Evolutionary conservation across 2,797 vertebrate species (phyloP).

Genomic region (Nasua narica): DNA sequence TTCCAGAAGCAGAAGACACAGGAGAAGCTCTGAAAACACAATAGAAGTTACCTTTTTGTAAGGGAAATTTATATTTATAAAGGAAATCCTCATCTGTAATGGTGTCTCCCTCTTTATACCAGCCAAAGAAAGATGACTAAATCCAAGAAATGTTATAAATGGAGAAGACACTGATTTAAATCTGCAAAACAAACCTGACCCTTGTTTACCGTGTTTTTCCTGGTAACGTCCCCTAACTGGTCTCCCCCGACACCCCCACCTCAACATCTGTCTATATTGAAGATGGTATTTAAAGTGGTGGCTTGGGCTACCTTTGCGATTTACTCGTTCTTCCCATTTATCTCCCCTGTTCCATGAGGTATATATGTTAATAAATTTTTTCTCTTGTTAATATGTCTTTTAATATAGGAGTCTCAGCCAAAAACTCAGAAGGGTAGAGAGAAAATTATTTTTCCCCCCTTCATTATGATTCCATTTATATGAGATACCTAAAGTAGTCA

Average conservation of each 20-base stretch:
- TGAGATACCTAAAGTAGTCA: not conserved
- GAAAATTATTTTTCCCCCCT: not conserved
- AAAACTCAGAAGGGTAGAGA: not conserved
- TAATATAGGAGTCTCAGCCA: not conserved
- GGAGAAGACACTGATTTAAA: not conserved
- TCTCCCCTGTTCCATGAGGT: not conserved
- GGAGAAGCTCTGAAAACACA: not conserved
- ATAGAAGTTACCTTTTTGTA: not conserved
- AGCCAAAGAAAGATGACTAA: not conserved
- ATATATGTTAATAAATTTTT: not conserved
- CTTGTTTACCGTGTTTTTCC: not conserved
- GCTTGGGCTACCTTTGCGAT: not conserved
- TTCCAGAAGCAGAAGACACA: not conserved
- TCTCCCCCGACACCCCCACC: not conserved
- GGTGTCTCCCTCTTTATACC: not conserved
- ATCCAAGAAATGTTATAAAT: not conserved
- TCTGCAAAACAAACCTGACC: not conserved
- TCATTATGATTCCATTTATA: not conserved
- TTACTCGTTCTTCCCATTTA: not conserved
- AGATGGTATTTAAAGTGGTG: not conserved
- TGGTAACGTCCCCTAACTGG: not conserved
- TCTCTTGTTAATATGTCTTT: not conserved
- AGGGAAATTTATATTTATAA: not conserved
- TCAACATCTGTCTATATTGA: not conserved
- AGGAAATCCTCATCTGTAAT: not conserved